Conservation (phyloP, 2,113 vertebrate genomes). For the Coracopsis vasa region DNA sequence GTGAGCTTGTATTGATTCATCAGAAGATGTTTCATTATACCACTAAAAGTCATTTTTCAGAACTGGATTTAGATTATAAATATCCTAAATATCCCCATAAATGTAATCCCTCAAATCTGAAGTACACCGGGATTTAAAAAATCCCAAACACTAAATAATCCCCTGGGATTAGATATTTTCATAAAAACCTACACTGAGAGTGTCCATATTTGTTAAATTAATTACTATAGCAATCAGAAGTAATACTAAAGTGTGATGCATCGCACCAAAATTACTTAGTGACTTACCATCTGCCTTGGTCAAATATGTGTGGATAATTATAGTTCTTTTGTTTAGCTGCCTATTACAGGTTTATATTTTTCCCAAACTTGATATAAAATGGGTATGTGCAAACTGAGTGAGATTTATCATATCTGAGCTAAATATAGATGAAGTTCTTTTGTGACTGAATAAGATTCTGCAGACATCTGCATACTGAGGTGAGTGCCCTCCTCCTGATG, state of each 20-base stretch:
- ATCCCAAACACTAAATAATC: no score
- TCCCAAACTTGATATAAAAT: background rate
- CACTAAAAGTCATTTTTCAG: background rate
- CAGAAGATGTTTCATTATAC: background rate
- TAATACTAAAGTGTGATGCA: background rate
- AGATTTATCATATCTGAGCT: background rate
- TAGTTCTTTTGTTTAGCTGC: background rate
- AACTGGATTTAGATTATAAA: background rate
- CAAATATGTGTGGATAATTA: background rate
- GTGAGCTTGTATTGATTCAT: background rate
- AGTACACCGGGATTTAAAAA: background rate
- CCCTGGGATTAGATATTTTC: background rate
- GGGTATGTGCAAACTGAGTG: background rate
- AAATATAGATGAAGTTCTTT: conserved; percentile 4
- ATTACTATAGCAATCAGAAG: background rate
- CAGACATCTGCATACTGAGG: background rate
- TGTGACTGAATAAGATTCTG: background rate
- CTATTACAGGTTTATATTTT: background rate
- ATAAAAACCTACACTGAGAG: background rate
- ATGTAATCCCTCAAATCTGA: background rate
- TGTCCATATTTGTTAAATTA: background rate
- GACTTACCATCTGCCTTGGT: background rate
- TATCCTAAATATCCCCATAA: background rate
- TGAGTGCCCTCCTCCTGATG: background rate
- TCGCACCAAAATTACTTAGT: background rate